Evolutionary conservation across 2,888 invertebrate species (phyloP).

Genomic region (Lasius fuliginosus): DNA sequence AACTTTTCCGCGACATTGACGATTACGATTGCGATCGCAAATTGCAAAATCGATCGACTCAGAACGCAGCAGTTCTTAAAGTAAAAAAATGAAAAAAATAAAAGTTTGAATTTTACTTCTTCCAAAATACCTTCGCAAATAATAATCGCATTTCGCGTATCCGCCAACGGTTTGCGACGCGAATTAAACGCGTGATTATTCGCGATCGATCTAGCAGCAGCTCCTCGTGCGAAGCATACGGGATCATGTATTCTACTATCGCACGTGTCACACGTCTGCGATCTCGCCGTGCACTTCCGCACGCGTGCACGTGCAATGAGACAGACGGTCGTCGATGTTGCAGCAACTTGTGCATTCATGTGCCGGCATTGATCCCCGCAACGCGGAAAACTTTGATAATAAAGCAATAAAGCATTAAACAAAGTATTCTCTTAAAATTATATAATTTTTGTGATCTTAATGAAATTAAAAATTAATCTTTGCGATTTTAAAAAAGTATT

Average conservation of each 20-base stretch:
- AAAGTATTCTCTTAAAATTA: neutral
- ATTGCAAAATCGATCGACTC: neutral
- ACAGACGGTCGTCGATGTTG: neutral
- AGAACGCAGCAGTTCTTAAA: neutral
- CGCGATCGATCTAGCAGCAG: neutral
- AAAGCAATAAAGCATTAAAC: neutral
- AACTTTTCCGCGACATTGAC: no score
- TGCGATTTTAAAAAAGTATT: neutral
- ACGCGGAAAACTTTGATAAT: neutral
- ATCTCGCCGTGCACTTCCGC: constrained; percentile 22
- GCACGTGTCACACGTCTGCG: constrained; percentile 48
- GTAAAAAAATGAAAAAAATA: neutral
- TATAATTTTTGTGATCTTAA: neutral
- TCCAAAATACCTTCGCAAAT: neutral
- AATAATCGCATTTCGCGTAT: neutral
- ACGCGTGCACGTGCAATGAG: constrained; percentile 11
- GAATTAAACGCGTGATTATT: constrained; percentile 41
- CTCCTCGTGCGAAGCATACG: constrained; percentile 8
- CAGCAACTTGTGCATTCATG: neutral
- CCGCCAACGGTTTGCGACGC: neutral
- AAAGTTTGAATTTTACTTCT: neutral
- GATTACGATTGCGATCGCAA: no score
- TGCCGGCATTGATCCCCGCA: neutral
- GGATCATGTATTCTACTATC: constrained; percentile 41
- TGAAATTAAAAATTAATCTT: neutral